Evolutionary conservation across 1,140 invertebrate species (phyloP), one percentile per base, ranked within the genome.

Genomic region (Pogonus chalceus): DNA sequence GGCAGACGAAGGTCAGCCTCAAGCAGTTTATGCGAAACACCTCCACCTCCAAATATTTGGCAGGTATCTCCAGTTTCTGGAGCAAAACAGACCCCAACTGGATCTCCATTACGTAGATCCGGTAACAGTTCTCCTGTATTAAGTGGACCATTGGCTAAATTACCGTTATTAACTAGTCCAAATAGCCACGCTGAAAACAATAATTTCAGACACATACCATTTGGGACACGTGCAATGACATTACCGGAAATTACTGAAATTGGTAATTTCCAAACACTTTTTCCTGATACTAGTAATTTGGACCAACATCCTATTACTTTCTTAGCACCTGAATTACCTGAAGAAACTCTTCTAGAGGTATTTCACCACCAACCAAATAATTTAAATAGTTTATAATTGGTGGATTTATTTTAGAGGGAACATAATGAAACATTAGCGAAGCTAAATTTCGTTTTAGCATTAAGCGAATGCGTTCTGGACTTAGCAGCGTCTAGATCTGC

Each of bases 341-440:
- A 96, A 71, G 95, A 98, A 74, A 97, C 94, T 20, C 76, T 98
- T 18, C 79, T 97, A 57, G 92, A 95, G 65, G 85, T 85, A 60
- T 70, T 70, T 72, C 14, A 20, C 47, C n/a, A 7, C 26, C 26
- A 7, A 14, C 26, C 26, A 4, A 31, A 7, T 31, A 31, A 7
- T 4, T 7, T 7, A 31, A 7, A 31, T 31, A 31, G 26, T 31
- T 7, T 31, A 31, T 7, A 31, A 7, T 31, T 7, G 4, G 4
- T 31, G 26, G 14, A 7, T 31, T 43, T 55, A 52, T 51, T 67
- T 73, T 66, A 84, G 79, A 82, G 86, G 54, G 90, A 93, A 65
- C 94, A 97, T 71, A 94, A 93, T 71, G 91, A 96, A 68, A 92
- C 89, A 2, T 72, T 97, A 58, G 89, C 90, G 1, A 96, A 96